phyloP scores from a whole-genome alignment of 1,140 invertebrate species.

The Lamellibrachia luymesi region DNA sequence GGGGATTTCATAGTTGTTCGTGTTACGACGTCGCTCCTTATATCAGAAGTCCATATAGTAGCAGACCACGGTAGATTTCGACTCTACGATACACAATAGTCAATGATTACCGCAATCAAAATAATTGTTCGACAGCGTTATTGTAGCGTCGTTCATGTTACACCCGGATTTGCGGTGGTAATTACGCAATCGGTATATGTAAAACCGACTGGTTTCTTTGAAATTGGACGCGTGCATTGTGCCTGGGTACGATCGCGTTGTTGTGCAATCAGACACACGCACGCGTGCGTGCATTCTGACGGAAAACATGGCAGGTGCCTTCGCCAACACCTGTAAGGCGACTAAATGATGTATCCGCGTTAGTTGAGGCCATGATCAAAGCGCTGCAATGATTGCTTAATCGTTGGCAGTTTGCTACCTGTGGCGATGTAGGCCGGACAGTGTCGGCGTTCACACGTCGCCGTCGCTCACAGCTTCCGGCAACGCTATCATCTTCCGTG shows the following conservation, averaged over 20 bases:
- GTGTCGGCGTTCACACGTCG: not conserved
- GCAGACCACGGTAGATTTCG: not conserved
- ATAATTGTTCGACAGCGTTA: not conserved
- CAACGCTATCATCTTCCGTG: not conserved
- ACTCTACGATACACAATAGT: not conserved
- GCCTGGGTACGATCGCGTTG: not conserved
- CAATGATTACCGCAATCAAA: not conserved
- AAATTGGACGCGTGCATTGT: not conserved
- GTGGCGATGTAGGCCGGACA: not conserved
- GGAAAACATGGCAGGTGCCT: not conserved
- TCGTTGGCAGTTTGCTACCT: not conserved
- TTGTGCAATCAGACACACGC: not conserved
- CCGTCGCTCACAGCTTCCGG: not conserved
- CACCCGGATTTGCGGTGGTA: not conserved
- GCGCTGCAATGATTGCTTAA: not conserved
- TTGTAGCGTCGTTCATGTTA: not conserved
- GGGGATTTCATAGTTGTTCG: no score
- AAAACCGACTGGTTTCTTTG: not conserved
- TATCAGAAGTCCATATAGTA: no score
- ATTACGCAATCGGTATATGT: not conserved
- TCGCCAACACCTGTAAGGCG: not conserved
- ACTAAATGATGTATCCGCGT: not conserved
- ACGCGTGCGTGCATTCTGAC: not conserved
- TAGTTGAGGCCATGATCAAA: not conserved
- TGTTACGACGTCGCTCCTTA: no score